phyloP scores from a whole-genome alignment of 1,140 invertebrate species.

The Drosophila pallidifrons region DNA sequence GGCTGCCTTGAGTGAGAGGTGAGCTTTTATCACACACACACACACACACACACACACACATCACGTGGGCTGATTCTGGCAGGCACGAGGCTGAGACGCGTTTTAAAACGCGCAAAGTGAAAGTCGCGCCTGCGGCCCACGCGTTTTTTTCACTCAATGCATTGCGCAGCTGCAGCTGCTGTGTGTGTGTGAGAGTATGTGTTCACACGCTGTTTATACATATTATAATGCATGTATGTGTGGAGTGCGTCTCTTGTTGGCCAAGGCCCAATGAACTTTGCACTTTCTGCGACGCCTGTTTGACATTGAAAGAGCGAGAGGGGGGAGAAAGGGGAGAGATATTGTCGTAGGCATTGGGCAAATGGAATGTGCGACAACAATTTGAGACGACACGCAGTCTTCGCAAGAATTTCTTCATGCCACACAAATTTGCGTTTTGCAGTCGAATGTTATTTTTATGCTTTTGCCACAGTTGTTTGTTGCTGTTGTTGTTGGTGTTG shows the following conservation, averaged over 20 bases:
- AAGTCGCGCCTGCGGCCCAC: conserved; percentile 51
- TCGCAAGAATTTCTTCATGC: conserved; percentile 63
- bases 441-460: conserved; percentile 67
- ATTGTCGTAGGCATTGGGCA: conserved; percentile 7
- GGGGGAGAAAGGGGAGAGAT: background rate
- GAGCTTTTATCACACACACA: conserved; percentile 16
- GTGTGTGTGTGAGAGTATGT: background rate
- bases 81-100: conserved; percentile 45
- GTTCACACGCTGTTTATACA: background rate
- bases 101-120: conserved; percentile 68
- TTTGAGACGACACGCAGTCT: conserved; percentile 32
- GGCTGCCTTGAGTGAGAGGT: conserved; percentile 18
- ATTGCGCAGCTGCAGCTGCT: conserved; percentile 20
- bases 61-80: conserved; percentile 68
- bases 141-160: background rate
- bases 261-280: conserved; percentile 52
- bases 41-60: too few species aligned
- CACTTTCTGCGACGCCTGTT: conserved; percentile 30
- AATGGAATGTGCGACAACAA: conserved; percentile 29
- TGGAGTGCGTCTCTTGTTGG: conserved; percentile 10
- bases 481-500: background rate
- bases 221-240: background rate
- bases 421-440: conserved; percentile 56
- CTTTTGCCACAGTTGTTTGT: conserved; percentile 50
- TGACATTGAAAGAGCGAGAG: conserved; percentile 40